A percentile compares a stretch with the other conserved stretches of the same genome.
phyloP scores from a whole-genome alignment of 2,888 invertebrate species.

The Lepidochrysops patricia region DNA sequence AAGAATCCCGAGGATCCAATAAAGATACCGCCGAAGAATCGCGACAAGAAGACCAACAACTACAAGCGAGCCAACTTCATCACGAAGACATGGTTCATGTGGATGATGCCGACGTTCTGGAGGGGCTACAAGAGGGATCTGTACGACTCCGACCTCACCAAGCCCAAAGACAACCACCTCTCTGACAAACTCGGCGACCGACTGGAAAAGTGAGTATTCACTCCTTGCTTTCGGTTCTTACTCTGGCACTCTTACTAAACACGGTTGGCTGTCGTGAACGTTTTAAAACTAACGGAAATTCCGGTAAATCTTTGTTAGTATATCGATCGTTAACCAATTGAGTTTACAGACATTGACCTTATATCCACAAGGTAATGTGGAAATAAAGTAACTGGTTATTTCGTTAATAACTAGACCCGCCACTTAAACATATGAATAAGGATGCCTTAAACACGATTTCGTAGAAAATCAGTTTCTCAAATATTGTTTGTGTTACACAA shows the following conservation, averaged over 20 bases:
- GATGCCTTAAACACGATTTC: not conserved
- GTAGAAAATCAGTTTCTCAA: constrained; percentile 4
- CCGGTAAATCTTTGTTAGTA: constrained; percentile 16
- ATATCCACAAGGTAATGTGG: constrained; percentile 34
- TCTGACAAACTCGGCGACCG: constrained; percentile 77
- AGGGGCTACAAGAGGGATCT: constrained; percentile 78
- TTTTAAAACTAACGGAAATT: constrained; percentile 13
- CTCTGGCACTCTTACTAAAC: not conserved
- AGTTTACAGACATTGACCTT: constrained; percentile 34
- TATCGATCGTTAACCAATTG: constrained; percentile 19
- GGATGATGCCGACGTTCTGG: constrained; percentile 73
- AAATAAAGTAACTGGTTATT: constrained; percentile 25
- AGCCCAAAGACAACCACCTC: constrained; percentile 79
- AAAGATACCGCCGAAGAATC: constrained; percentile 62
- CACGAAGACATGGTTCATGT: constrained; percentile 63
- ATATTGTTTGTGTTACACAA: constrained; percentile 3
- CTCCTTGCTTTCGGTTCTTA: not conserved
- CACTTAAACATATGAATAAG: not conserved
- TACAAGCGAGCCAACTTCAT: constrained; percentile 57
- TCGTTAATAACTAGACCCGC: not conserved
- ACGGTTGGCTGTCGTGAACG: not conserved
- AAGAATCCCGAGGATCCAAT: constrained; percentile 54
- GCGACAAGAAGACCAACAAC: constrained; percentile 65
- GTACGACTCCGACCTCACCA: constrained; percentile 79
- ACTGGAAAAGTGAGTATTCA: constrained; percentile 70